phyloP scores from a whole-genome alignment of 2,888 invertebrate species.

The Imbricaverruca yamaguchii region DNA sequence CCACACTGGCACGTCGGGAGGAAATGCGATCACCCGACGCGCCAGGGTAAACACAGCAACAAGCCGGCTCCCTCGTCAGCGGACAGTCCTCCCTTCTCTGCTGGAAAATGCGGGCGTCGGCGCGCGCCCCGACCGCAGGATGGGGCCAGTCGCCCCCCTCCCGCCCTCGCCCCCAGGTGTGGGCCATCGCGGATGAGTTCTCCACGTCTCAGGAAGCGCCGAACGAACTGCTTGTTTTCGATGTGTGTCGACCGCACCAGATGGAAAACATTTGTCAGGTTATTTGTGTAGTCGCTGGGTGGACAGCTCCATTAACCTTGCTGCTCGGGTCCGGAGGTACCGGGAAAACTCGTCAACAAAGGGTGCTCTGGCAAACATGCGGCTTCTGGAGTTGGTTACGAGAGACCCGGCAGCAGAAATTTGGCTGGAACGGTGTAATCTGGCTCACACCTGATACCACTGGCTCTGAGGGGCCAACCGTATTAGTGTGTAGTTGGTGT shows the following conservation, averaged over 20 bases:
- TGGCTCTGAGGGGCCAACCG: no score
- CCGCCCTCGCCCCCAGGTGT: neutral
- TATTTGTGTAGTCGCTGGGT: neutral
- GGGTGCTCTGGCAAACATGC: neutral
- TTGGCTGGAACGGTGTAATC: no score
- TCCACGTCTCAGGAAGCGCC: neutral
- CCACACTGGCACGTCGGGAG: neutral
- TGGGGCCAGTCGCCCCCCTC: neutral
- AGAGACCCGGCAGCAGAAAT: no score
- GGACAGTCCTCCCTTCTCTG: neutral
- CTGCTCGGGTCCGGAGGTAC: neutral
- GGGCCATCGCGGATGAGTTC: neutral
- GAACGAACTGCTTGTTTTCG: neutral
- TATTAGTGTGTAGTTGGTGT: no score
- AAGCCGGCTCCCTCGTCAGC: neutral
- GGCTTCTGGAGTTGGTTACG: neutral
- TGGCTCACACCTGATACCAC: no score
- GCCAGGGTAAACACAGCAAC: neutral
- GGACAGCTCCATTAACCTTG: conserved; percentile 14
- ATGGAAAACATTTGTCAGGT: conserved; percentile 8
- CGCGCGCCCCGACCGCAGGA: neutral
- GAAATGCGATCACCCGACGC: neutral
- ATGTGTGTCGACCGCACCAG: neutral
- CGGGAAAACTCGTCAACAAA: conserved; percentile 4
- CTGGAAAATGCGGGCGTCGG: neutral